Evolutionary conservation across 2,888 invertebrate species (phyloP), one percentile per base, ranked within the genome.

Genomic region (Mythimna pallens): DNA sequence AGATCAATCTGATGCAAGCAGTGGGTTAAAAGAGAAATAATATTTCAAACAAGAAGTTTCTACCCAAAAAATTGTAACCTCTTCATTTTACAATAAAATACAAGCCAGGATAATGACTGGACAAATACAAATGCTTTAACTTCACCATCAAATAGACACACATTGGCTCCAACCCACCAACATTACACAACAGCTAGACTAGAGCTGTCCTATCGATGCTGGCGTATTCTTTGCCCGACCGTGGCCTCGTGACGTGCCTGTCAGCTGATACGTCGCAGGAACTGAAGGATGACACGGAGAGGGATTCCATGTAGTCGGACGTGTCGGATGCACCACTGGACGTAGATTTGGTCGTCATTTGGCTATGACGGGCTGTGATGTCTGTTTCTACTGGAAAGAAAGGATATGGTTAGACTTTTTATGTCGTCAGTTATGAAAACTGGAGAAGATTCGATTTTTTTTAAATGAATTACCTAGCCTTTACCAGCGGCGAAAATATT

Each of bases 261-360:
- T 97, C 97, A 65, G 97, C 96, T 25, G 96, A 95, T 36, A 95
- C 97, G 87, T 97, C 97, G 72, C 97, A 97, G 8, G 97, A 97
- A 80, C 97, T 97, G 88, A 97, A 96, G 0, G 98, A 98, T 3
- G 97, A 97, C 30, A 98, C 96, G 0, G 97, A 98, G 36, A 98
- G 94, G 0, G 98, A 97, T 91, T 98, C 98, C 92, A 97, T 97
- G 93, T 98, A 98, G 95, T 98, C 98, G 0, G 97, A 97, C 90
- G 97, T 97, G 90, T 98, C 98, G 8, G 98, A 98, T 2, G 97
- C 97, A 7, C 97, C 97, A 86, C 97, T 97, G 71, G 97, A 97
- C 0, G 97, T 97, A 85, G 97, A 97, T 83, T 97, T 95, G 69
- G 95, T 97, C 75, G 97, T 97, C 86, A 97, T 93, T 77, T 97